phyloP scores from a whole-genome alignment of 2,888 invertebrate species.

The Dorcus parallelipipedus region DNA sequence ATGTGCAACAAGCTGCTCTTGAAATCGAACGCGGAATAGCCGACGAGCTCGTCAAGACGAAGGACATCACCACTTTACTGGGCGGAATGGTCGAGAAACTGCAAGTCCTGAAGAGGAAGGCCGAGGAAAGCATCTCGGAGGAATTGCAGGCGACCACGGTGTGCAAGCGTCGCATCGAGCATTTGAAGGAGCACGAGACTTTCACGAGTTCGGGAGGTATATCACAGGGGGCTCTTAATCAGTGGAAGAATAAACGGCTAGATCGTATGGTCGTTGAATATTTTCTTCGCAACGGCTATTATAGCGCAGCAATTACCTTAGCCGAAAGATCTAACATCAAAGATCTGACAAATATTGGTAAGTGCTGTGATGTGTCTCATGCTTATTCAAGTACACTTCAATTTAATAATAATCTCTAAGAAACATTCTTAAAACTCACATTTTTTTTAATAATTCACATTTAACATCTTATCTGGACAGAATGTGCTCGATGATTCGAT shows the following conservation, averaged over 20 bases:
- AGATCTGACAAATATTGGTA: constrained; percentile 89
- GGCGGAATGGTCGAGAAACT: constrained; percentile 87
- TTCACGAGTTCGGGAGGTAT: constrained; percentile 43
- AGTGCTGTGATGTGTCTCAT: constrained; percentile 21
- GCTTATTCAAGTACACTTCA: too few species aligned
- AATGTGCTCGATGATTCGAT: neutral
- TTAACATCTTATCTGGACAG: neutral
- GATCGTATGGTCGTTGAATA: constrained; percentile 97
- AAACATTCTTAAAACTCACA: too few species aligned
- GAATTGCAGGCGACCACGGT: constrained; percentile 87
- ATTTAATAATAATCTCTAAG: too few species aligned
- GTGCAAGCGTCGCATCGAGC: constrained; percentile 89
- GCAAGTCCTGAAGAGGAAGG: constrained; percentile 87
- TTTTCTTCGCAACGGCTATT: constrained; percentile 91
- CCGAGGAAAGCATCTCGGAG: constrained; percentile 89
- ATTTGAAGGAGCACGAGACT: constrained; percentile 75
- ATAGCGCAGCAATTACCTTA: constrained; percentile 86
- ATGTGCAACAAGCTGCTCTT: constrained; percentile 74
- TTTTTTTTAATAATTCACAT: neutral
- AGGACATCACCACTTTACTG: constrained; percentile 75
- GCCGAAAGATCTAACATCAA: constrained; percentile 76
- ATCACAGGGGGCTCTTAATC: constrained; percentile 60
- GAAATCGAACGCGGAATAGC: constrained; percentile 77
- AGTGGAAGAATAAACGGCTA: constrained; percentile 82
- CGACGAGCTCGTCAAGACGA: constrained; percentile 56